These are phyloP conservation scores for Rhabdomys dilectus DNA, from an alignment of 2,113 vertebrate genomes.

Conservation along the genomic window DNA sequence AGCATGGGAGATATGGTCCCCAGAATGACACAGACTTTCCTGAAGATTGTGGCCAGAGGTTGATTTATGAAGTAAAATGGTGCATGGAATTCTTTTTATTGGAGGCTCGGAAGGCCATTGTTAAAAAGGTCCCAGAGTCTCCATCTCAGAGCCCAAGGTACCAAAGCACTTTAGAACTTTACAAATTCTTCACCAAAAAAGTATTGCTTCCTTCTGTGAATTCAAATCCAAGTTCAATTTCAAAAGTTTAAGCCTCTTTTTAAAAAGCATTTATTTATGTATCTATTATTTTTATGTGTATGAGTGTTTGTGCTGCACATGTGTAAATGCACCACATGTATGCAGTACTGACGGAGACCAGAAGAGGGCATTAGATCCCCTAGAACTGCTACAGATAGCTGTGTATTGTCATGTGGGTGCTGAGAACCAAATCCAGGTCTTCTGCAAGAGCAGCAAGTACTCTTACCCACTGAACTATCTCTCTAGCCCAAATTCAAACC, in stretches of 20 bases:
- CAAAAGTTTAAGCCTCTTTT: background rate
- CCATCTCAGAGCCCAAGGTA: background rate
- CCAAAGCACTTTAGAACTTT: background rate
- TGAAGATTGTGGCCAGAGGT: background rate
- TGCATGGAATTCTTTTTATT: background rate
- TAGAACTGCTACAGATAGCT: background rate
- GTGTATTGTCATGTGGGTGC: background rate
- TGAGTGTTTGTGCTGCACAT: background rate
- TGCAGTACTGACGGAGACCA: background rate
- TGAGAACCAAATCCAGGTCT: background rate
- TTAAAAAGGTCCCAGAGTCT: background rate
- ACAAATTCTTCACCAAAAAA: background rate
- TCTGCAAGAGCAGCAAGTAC: background rate
- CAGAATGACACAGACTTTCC: background rate
- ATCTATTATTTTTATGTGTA: background rate
- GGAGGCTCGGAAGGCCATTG: background rate
- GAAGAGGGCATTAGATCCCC: background rate
- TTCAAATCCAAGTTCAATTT: conserved; percentile 14
- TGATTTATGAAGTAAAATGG: background rate
- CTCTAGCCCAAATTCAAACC: background rate
- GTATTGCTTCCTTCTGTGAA: background rate
- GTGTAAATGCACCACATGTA: background rate
- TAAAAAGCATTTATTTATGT: no score
- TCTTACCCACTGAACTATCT: background rate
- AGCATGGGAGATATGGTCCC: background rate